Conservation (phyloP, 2,888 invertebrate genomes). For the Arge pagana region DNA sequence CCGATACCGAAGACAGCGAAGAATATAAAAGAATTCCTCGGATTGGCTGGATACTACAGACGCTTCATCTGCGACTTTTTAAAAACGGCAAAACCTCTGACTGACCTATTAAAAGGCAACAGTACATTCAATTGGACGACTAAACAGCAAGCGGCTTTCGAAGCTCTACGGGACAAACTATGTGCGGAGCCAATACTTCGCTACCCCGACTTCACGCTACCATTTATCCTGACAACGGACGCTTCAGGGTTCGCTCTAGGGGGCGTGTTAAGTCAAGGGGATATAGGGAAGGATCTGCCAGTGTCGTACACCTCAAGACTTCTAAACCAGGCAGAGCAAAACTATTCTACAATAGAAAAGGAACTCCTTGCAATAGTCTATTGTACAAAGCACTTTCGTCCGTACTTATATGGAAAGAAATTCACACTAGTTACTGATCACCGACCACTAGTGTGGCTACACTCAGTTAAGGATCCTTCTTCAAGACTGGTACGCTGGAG, state of each 20-base stretch:
- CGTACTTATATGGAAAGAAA: not conserved
- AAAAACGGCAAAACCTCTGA: not conserved
- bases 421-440: not conserved
- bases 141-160: not conserved
- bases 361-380: not conserved
- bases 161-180: not conserved
- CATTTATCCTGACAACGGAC: not conserved
- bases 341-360: not conserved
- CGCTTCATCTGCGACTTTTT: not conserved
- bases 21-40: not conserved
- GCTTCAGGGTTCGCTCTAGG: conserved; percentile 3
- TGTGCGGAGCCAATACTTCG: not conserved
- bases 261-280: not conserved
- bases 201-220: not conserved
- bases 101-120: not conserved
- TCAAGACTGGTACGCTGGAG: not conserved
- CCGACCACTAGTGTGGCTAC: not conserved
- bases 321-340: not conserved
- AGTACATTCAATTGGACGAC: not conserved
- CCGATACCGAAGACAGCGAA: not conserved
- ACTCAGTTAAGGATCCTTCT: not conserved
- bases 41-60: not conserved
- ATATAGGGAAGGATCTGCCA: not conserved
- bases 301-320: not conserved
- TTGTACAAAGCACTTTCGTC: not conserved